Evolutionary conservation across 92 coral and sea anemone genomes (phyloP).

Genomic region (Virgularia gustaviana): DNA sequence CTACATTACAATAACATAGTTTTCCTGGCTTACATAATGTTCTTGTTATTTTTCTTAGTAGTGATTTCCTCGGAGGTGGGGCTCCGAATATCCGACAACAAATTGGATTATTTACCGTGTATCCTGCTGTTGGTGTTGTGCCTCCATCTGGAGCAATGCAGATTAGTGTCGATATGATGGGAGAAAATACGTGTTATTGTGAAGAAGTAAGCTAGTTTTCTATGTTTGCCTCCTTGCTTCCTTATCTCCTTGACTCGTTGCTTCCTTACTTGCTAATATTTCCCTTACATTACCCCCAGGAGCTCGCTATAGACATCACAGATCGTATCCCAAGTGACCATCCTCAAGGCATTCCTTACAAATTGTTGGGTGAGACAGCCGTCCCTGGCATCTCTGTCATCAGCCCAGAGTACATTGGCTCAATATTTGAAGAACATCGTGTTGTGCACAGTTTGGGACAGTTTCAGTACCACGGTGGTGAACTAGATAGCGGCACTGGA

Average conservation of each 20-base stretch:
- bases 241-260: background rate
- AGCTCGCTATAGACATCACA: slow-evolving; percentile 90
- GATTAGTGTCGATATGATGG: slow-evolving; percentile 89
- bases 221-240: background rate
- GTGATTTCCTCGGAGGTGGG: slow-evolving; percentile 45
- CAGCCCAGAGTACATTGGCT: slow-evolving; percentile 68
- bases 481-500: slow-evolving; percentile 87
- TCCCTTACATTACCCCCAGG: slow-evolving; percentile 39
- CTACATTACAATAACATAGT: background rate
- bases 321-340: slow-evolving; percentile 86
- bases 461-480: slow-evolving; percentile 82
- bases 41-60: background rate
- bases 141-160: slow-evolving; percentile 70
- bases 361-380: slow-evolving; percentile 89
- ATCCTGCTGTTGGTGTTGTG: slow-evolving; percentile 92
- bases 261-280: background rate
- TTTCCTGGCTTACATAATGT: too few species aligned
- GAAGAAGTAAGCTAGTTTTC: slow-evolving; percentile 69
- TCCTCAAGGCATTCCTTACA: slow-evolving; percentile 99
- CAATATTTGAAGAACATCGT: slow-evolving; percentile 95
- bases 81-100: slow-evolving; percentile 93
- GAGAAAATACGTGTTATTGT: slow-evolving; percentile 73
- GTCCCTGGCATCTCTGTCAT: slow-evolving; percentile 85
- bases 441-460: slow-evolving; percentile 77
- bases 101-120: slow-evolving; percentile 92